Conservation (phyloP, 1,140 invertebrate genomes). For the Philotrypesis tridentata region DNA sequence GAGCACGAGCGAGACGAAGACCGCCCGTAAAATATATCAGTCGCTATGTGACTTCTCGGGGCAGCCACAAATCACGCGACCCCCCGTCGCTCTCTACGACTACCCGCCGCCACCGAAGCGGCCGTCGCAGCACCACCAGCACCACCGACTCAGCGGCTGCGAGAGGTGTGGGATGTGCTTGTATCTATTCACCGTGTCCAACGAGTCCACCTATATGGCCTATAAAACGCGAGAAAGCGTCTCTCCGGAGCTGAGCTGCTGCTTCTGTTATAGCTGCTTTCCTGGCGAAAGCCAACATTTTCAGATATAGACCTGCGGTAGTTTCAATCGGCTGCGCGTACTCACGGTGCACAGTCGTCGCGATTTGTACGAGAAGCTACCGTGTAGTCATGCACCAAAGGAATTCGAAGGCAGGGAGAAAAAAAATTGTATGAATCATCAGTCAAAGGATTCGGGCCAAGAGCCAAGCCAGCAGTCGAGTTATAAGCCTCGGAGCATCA, state of each 20-base stretch:
- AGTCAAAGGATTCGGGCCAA: neutral
- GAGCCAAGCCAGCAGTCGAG: neutral
- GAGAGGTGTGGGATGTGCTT: conserved; percentile 12
- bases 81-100: conserved; percentile 65
- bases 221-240: neutral
- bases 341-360: no score
- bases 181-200: neutral
- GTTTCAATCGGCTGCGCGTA: no score
- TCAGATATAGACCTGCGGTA: no score
- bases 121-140: conserved; percentile 34
- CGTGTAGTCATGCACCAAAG: neutral
- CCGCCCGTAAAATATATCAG: conserved; percentile 74
- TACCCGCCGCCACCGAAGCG: conserved; percentile 47
- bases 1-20: conserved; percentile 49
- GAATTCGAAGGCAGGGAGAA: neutral
- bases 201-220: neutral
- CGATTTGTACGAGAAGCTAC: no score
- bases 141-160: neutral
- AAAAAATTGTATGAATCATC: conserved; percentile 36
- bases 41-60: conserved; percentile 73
- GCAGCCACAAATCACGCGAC: conserved; percentile 73
- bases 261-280: neutral
- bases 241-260: neutral
- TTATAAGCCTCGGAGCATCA: conserved; percentile 33
- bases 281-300: neutral